Percentiles rank a stretch among this genome's conserved stretches.
These are phyloP conservation scores for Agrochola lota DNA, from an alignment of 2,888 invertebrate genomes.

Conservation along the genomic window DNA sequence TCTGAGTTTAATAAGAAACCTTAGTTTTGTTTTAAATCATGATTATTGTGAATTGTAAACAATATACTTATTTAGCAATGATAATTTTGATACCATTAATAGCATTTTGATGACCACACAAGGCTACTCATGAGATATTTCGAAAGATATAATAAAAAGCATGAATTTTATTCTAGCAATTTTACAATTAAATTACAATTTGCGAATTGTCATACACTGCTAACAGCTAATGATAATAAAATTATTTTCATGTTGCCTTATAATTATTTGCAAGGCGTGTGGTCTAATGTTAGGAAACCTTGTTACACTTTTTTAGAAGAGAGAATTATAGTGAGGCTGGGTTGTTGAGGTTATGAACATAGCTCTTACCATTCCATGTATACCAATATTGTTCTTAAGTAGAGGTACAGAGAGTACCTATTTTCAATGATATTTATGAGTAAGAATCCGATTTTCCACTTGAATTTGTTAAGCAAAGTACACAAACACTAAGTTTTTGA, in stretches of 20 bases:
- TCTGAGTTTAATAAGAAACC: background rate
- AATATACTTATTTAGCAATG: background rate
- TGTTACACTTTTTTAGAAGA: background rate
- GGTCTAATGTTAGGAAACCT: background rate
- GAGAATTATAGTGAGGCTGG: background rate
- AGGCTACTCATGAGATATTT: constrained; percentile 14
- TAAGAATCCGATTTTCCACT: background rate
- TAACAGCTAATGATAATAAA: background rate
- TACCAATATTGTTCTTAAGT: background rate
- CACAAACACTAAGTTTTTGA: background rate
- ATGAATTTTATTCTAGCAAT: constrained; percentile 1
- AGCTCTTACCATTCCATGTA: background rate
- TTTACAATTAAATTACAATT: constrained; percentile 21
- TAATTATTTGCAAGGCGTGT: background rate
- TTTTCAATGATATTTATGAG: background rate
- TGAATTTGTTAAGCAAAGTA: too few species aligned
- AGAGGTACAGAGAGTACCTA: background rate
- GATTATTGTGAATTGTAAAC: background rate
- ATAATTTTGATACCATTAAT: background rate
- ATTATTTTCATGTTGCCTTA: background rate
- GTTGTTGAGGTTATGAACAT: background rate
- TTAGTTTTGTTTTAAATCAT: background rate
- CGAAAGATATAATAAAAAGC: background rate
- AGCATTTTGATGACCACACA: constrained; percentile 37
- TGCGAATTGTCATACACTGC: background rate